phyloP scores from a whole-genome alignment of 2,797 vertebrate species.

The Alca torda region DNA sequence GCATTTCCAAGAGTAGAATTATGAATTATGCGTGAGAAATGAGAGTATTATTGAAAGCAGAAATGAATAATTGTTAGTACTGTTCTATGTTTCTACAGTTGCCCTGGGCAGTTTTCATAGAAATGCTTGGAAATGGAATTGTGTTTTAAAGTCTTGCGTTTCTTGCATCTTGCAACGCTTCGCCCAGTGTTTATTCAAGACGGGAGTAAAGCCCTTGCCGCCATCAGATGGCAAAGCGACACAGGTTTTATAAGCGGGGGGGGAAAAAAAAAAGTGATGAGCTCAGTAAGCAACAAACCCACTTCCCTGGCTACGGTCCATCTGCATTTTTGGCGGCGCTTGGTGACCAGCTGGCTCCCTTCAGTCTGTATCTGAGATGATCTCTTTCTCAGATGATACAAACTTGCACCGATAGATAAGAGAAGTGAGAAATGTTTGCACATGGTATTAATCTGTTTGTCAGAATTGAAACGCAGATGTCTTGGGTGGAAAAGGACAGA shows the following conservation, averaged over 20 bases:
- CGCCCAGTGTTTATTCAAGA: not conserved
- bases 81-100: not conserved
- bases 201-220: not conserved
- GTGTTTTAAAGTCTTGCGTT: not conserved
- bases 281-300: not conserved
- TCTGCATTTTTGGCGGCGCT: not conserved
- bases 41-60: not conserved
- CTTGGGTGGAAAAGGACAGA: not conserved
- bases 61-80: not conserved
- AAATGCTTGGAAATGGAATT: not conserved
- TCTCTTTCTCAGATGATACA: conserved; percentile 40
- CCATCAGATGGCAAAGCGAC: not conserved
- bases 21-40: not conserved
- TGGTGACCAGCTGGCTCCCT: conserved; percentile 38
- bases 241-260: not conserved
- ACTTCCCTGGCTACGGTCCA: not conserved
- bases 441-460: conserved; percentile 24
- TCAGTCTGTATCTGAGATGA: conserved; percentile 34
- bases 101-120: not conserved
- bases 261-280: not conserved
- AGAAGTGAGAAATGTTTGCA: conserved; percentile 47
- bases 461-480: conserved; percentile 32
- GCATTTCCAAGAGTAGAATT: not conserved
- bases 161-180: not conserved
- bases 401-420: not conserved